These are phyloP conservation scores for Drosophila takahashii DNA, from an alignment of 1,140 invertebrate genomes.

Conservation along the genomic window DNA sequence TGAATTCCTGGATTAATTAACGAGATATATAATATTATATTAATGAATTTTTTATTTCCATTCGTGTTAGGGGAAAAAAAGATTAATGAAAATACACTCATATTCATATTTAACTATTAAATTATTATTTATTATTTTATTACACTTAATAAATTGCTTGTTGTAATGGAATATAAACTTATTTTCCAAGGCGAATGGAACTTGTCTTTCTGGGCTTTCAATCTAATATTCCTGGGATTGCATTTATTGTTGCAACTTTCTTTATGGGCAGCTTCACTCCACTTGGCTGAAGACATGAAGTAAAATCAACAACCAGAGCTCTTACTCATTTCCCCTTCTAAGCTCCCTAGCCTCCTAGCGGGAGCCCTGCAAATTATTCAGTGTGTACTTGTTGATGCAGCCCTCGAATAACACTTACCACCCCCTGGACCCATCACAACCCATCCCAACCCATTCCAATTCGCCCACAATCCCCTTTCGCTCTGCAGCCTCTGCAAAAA, in stretches of 20 bases:
- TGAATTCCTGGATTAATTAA: no score
- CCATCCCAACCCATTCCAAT: constrained; percentile 1
- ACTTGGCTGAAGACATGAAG: constrained; percentile 12
- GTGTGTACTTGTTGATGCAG: constrained; percentile 78
- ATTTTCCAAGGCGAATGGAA: background rate
- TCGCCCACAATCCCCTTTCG: background rate
- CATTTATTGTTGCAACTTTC: constrained; percentile 24
- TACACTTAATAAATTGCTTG: no score
- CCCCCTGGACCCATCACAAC: background rate
- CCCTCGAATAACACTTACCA: constrained; percentile 35
- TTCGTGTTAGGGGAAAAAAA: no score
- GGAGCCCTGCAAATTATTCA: constrained; percentile 46
- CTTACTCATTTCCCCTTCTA: background rate
- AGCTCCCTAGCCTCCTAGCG: background rate
- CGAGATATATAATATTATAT: no score
- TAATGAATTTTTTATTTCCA: no score
- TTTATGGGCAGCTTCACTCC: constrained; percentile 10
- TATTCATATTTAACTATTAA: no score
- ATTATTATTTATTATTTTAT: no score
- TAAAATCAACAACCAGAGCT: constrained; percentile 33
- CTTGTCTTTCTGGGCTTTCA: background rate
- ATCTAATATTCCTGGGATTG: constrained; percentile 1
- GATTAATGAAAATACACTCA: no score
- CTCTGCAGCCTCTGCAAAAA: constrained; percentile 54
- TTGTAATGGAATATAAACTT: background rate